Base-by-base conservation (phyloP, 2,888 invertebrate species). In the Cantharis rufa region DNA sequence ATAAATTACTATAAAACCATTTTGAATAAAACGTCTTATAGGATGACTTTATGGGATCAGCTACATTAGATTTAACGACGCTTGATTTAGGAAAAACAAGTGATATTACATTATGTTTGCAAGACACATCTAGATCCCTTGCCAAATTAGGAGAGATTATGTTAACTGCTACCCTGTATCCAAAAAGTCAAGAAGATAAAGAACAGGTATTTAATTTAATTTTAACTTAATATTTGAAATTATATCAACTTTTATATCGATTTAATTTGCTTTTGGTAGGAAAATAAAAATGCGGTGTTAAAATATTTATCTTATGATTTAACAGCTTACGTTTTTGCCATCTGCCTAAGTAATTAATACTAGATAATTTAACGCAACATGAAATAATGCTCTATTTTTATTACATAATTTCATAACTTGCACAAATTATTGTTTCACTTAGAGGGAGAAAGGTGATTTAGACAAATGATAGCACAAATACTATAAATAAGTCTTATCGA, bases 11-110 rank as follows among this genome's bases (percentile, higher is more conserved):
- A 21, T 21, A 16, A 18, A 18, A 4, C 1, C 7, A 27, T 27
- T 21, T 68, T 61, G 5, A 18, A 18, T 27, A 2, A 15, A 28
- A 48, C 62, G 7, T 10, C 10, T 79, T 77, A 13, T 93, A 95
- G 89, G 99, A 99, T 87, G 99, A 99, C 90, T 98, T 98, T 87
- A 98, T 99, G 98, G 99, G 99, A 1, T 92, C 95, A 71, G 95
- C 96, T 9, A 92, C 92, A 80, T 87, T 99, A 81, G 96, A 98
- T 87, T 91, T 98, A 73, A 94, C 95, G 0, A 92, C 93, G 66
- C 87, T 98, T 80, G 97, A 97, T 83, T 90, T 96, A 71, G 94
- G 93, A 69, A 90, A 93, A 78, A 88, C 92, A 1, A 93, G 92
- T 82, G 98, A 98, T 84, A 87, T 98, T 81, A 92, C 91, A 74